These are phyloP conservation scores for Drosophila mercatorum DNA, from an alignment of 2,888 invertebrate genomes.

Conservation along the genomic window DNA sequence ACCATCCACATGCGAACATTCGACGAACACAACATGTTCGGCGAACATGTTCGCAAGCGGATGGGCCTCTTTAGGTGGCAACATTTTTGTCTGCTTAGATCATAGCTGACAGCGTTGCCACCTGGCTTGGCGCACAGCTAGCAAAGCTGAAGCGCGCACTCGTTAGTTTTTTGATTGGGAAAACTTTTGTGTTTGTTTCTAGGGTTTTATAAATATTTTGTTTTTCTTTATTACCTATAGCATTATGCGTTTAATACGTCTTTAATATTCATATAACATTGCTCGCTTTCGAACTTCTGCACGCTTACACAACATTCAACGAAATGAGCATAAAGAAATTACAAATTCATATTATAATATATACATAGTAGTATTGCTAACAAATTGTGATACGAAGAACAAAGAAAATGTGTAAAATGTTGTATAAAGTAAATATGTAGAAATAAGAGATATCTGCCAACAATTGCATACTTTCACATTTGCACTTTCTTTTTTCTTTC, in stretches of 20 bases:
- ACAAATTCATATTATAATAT: constrained; percentile 64
- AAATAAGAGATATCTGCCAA: constrained; percentile 38
- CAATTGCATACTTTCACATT: constrained; percentile 17
- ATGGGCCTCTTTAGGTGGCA: neutral
- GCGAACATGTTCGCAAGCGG: too few relatives aligned
- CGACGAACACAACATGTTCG: too few relatives aligned
- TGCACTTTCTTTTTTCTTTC: constrained; percentile 15
- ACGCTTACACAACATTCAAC: constrained; percentile 63
- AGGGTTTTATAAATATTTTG: constrained; percentile 55
- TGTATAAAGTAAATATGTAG: constrained; percentile 24
- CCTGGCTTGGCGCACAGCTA: neutral
- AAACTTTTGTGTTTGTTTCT: constrained; percentile 1
- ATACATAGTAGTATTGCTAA: constrained; percentile 60
- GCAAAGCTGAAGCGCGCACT: neutral
- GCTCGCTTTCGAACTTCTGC: constrained; percentile 48
- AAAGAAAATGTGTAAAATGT: constrained; percentile 40
- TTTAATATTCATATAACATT: constrained; percentile 73
- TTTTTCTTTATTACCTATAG: constrained; percentile 66
- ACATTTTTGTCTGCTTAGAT: neutral
- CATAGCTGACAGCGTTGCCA: neutral
- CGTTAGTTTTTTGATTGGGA: neutral
- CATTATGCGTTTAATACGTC: constrained; percentile 66
- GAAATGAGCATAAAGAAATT: constrained; percentile 56
- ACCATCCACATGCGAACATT: too few relatives aligned
- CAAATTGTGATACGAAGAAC: constrained; percentile 46